These are phyloP conservation scores for Drosophila eugracilis DNA, from an alignment of 1,140 invertebrate genomes.

Conservation along the genomic window DNA sequence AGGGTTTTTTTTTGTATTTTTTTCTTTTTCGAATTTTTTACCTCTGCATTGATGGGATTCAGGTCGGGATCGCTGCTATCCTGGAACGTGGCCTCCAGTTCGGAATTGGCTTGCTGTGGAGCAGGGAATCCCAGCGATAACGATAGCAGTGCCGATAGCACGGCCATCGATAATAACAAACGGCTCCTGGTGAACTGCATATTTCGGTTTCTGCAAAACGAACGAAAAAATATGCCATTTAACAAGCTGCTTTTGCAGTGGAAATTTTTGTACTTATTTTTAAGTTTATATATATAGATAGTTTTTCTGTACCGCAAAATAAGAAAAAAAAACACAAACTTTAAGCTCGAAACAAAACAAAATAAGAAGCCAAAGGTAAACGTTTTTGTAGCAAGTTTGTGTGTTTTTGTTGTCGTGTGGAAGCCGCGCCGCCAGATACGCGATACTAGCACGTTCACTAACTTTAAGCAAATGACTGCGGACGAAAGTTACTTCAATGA, in stretches of 20 bases:
- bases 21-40: conserved; percentile 44
- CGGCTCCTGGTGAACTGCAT: conserved; percentile 59
- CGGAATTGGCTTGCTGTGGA: conserved; percentile 27
- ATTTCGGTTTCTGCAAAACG: conserved; percentile 29
- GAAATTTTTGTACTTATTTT: conserved; percentile 1
- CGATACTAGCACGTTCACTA: conserved; percentile 85
- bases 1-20: neutral
- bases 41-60: conserved; percentile 83
- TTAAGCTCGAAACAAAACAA: conserved; percentile 22
- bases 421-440: conserved; percentile 69
- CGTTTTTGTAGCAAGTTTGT: conserved; percentile 1
- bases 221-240: neutral
- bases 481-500: conserved; percentile 84
- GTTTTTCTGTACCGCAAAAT: conserved; percentile 2
- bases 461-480: conserved; percentile 85
- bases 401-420: conserved; percentile 16
- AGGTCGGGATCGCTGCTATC: conserved; percentile 67
- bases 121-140: conserved; percentile 46
- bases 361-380: conserved; percentile 9
- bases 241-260: neutral
- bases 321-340: conserved; percentile 24
- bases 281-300: neutral
- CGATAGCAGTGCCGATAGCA: conserved; percentile 53
- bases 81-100: conserved; percentile 34
- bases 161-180: conserved; percentile 48